These are phyloP conservation scores for Epizoanthus illoricatus DNA, from an alignment of 92 coral and sea anemone genomes.

Conservation along the genomic window DNA sequence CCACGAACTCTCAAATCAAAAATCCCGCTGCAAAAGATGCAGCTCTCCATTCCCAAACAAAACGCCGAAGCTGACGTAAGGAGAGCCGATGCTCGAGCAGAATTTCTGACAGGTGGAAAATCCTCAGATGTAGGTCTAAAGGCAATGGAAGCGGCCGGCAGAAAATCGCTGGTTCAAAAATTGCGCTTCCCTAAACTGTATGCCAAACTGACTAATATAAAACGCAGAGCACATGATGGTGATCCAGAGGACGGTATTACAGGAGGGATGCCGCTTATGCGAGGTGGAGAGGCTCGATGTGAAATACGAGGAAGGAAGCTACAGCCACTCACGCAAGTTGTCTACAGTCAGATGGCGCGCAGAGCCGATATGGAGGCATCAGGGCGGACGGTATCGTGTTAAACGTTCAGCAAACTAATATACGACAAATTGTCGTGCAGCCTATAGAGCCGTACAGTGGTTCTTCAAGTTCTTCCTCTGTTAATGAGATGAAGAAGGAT, in stretches of 20 bases:
- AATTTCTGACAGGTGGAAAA: no score
- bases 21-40: no score
- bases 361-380: neutral
- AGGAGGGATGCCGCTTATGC: neutral
- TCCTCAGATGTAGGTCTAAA: no score
- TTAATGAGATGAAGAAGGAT: neutral
- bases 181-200: conserved; percentile 1
- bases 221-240: neutral
- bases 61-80: no score
- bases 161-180: neutral
- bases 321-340: conserved; percentile 17
- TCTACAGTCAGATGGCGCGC: conserved; percentile 23
- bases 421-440: neutral
- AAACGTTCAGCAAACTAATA: no score
- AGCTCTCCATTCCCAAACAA: no score
- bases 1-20: neutral
- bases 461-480: neutral
- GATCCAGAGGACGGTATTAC: neutral
- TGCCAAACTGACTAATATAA: no score
- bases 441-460: neutral
- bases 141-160: no score
- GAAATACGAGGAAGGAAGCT: neutral
- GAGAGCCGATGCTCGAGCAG: no score
- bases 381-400: no score
- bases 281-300: conserved; percentile 3